Evolutionary conservation across 1,140 invertebrate genomes (phyloP).

Genomic region (Drosophila jambulina): DNA sequence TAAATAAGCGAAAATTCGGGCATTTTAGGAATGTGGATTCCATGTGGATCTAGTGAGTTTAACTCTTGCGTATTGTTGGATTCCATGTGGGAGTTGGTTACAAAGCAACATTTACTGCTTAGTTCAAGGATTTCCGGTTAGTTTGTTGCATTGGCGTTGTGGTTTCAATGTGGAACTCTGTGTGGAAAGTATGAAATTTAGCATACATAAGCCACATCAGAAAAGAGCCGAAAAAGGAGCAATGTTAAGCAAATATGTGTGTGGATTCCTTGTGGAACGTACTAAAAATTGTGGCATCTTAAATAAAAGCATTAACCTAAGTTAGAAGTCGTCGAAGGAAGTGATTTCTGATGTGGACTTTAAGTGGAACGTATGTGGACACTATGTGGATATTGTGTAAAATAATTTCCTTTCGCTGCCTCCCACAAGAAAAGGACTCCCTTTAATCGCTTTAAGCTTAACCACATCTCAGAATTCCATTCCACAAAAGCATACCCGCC

Average conservation of each 20-base stretch:
- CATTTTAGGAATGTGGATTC: not conserved
- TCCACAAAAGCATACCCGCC: conserved; percentile 1
- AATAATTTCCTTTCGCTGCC: conserved; percentile 1
- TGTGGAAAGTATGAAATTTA: not conserved
- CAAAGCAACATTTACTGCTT: not conserved
- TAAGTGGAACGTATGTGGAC: not conserved
- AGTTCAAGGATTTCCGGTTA: not conserved
- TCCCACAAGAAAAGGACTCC: not conserved
- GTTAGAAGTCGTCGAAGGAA: not conserved
- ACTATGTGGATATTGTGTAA: too few relatives aligned
- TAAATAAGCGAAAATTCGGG: not conserved
- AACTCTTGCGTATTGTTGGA: not conserved
- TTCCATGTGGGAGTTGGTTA: not conserved
- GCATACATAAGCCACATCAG: not conserved
- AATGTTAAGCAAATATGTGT: too few relatives aligned
- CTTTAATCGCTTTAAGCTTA: conserved; percentile 30
- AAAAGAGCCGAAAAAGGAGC: not conserved
- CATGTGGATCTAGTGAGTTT: not conserved
- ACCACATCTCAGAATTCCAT: conserved; percentile 18
- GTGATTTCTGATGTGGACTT: not conserved
- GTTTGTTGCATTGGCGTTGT: too few relatives aligned
- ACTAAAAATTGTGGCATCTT: not conserved
- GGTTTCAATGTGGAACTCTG: too few relatives aligned
- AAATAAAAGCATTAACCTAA: too few relatives aligned
- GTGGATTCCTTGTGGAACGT: not conserved